phyloP scores from a whole-genome alignment of 1,140 invertebrate species.

The Aradophagus sp. region DNA sequence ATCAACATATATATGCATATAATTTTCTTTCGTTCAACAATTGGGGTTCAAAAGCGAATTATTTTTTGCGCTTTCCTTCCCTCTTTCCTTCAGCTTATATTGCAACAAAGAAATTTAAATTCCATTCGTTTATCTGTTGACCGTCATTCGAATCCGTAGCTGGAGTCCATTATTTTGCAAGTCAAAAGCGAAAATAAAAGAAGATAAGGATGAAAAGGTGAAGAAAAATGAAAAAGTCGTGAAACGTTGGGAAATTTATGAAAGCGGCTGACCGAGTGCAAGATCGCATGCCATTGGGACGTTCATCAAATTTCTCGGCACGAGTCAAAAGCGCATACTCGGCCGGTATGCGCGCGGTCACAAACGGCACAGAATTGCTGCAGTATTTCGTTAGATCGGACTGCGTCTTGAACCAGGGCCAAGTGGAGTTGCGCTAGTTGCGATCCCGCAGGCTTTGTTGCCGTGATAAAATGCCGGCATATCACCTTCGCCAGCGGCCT shows the following conservation, averaged over 20 bases:
- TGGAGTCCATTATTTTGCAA: slow-evolving; percentile 32
- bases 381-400: slow-evolving; percentile 51
- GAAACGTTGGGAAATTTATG: slow-evolving; percentile 40
- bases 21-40: too few relatives aligned
- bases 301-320: slow-evolving; percentile 51
- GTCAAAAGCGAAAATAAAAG: slow-evolving; percentile 20
- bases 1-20: too few relatives aligned
- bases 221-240: too few relatives aligned
- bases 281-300: slow-evolving; percentile 37
- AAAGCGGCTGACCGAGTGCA: slow-evolving; percentile 13
- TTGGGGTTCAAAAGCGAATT: too few relatives aligned
- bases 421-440: slow-evolving; percentile 29
- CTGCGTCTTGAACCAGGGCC: slow-evolving; percentile 53
- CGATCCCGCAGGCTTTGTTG: slow-evolving; percentile 33
- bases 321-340: slow-evolving; percentile 33
- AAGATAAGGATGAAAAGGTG: too few relatives aligned
- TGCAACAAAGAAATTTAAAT: too few relatives aligned
- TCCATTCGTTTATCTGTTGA: background rate
- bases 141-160: slow-evolving; percentile 11
- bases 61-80: too few relatives aligned
- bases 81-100: too few relatives aligned
- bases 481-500: slow-evolving; percentile 37
- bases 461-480: slow-evolving; percentile 37
- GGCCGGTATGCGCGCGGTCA: slow-evolving; percentile 8
- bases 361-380: slow-evolving; percentile 44